Percentiles rank a stretch among this genome's conserved stretches.
Conservation (phyloP, 1,140 invertebrate species). For the Atta cephalotes region DNA sequence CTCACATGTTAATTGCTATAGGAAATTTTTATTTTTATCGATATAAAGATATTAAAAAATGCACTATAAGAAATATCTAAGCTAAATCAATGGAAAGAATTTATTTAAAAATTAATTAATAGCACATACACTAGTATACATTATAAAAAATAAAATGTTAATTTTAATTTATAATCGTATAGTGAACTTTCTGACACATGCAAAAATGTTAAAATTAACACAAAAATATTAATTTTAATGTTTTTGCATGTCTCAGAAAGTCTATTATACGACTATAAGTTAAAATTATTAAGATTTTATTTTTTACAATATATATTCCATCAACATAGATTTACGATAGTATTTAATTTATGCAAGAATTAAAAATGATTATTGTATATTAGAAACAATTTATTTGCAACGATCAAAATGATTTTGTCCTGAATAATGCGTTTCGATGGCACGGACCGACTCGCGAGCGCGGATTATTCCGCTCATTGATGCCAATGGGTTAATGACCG, state of each 20-base stretch:
- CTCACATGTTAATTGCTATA: background rate
- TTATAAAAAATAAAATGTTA: no score
- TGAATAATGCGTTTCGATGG: constrained; percentile 20
- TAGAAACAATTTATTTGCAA: constrained; percentile 13
- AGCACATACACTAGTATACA: background rate
- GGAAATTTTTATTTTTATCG: background rate
- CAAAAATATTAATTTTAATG: no score
- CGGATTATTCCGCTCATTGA: constrained; percentile 56
- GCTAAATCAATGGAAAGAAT: background rate
- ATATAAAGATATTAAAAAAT: background rate
- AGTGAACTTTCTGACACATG: no score
- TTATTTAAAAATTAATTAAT: constrained; percentile 10
- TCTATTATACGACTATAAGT: no score
- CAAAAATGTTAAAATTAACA: no score
- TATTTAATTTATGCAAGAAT: background rate
- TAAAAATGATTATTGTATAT: background rate
- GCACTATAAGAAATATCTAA: background rate
- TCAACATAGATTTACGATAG: background rate
- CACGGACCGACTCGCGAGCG: constrained; percentile 16
- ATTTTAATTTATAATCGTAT: no score
- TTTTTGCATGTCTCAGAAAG: no score
- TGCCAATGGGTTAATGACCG: constrained; percentile 50
- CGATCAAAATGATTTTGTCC: background rate
- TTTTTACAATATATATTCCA: background rate
- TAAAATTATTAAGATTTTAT: no score